phyloP scores from a whole-genome alignment of 1,140 invertebrate genomes.

The Formica exsecta region DNA sequence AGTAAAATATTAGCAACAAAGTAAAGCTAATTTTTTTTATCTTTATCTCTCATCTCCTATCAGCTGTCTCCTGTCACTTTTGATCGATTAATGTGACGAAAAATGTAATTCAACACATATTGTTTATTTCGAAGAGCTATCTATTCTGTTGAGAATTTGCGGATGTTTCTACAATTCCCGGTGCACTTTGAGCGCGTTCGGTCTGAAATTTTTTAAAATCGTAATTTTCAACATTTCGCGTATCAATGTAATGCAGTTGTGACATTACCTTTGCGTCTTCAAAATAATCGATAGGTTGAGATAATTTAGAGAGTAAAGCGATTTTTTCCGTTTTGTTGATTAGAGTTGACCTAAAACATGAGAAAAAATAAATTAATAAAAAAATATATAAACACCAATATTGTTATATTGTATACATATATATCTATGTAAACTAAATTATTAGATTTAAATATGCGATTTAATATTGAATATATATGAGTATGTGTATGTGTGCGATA shows the following conservation, averaged over 20 bases:
- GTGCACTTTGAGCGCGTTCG: constrained; percentile 44
- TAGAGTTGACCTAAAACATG: constrained; percentile 10
- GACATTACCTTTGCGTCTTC: constrained; percentile 26
- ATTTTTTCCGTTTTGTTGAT: constrained; percentile 14
- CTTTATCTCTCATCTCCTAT: background rate
- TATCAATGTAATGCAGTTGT: background rate
- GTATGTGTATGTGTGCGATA: background rate
- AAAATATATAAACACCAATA: background rate
- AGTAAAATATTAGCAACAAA: background rate
- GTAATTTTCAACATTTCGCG: background rate
- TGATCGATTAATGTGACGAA: background rate
- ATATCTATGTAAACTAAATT: too few species aligned
- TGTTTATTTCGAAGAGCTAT: background rate
- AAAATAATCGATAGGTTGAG: background rate
- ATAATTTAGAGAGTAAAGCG: constrained; percentile 17
- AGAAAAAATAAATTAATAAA: too few species aligned
- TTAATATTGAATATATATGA: background rate
- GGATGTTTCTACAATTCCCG: constrained; percentile 38
- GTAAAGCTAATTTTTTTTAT: background rate
- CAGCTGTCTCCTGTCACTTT: background rate
- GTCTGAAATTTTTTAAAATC: background rate
- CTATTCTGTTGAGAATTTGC: background rate
- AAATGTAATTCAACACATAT: background rate
- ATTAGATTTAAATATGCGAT: background rate
- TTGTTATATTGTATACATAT: background rate